Base-by-base conservation (phyloP, 2,113 vertebrate genomes). In the Platycercus adscitus region DNA sequence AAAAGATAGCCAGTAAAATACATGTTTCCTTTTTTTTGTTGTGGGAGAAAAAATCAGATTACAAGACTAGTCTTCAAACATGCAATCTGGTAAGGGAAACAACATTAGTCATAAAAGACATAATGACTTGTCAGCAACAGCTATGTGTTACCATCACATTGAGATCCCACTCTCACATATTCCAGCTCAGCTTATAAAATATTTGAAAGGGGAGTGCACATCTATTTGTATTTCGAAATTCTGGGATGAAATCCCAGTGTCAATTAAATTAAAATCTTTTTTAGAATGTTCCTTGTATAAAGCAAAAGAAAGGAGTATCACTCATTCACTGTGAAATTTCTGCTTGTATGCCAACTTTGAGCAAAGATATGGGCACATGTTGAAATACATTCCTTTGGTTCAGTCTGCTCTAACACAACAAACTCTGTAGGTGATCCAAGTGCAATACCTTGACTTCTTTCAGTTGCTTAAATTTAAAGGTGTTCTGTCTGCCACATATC, bases 341-440 rank as follows among this genome's bases (percentile, higher is more conserved):
- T 63, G 6, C 47, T 47, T 61, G 11, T 17, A 20, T 8, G 35
- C 10, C 25, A 70, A 7, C 28, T 58, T 43, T 8, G 47, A 88
- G 18, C 4, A 79, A 64, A 82, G 25, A 20, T 15, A 50, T 0
- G 18, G 41, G 44, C 11, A 25, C 4, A 0, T 11, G 21, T 63
- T 83, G 66, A 46, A 83, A 53, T 37, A 33, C 10, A 5, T 86
- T 75, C 20, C 55, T 26, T 86, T 50, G 20, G 35, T 68, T 85
- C 73, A 7, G 3, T 49, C 69, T 47, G 26, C n/a, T 65, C 25
- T 55, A 53, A 46, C 28, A 33, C 24, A 50, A 46, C 11, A 28
- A 41, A 33, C 43, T 43, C 56, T 39, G 46, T 2, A 58, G 46
- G 21, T n/a, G n/a, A 49, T 28, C 35, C 11, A 35, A 56, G 11